Evolutionary conservation across 1,140 invertebrate genomes (phyloP), one percentile per base, ranked within the genome.

Genomic region (Brachionus rotundiformis): DNA sequence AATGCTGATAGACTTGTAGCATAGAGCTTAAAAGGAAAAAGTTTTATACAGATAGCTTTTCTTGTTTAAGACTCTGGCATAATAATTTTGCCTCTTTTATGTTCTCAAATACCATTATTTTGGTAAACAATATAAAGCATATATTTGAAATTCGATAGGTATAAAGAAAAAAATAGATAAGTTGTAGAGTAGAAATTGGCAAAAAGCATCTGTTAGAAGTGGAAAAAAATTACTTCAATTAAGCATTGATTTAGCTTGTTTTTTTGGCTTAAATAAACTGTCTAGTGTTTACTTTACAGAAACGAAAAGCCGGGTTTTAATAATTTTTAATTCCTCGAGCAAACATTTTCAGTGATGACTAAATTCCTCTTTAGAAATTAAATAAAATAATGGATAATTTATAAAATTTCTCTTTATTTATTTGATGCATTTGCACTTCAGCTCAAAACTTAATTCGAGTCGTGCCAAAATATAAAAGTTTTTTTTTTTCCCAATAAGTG

Each of bases 331-430:
- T 63, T 63, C 25, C 25, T 63, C 25, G 3, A 63, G 61, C 25
- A 68, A 68, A 68, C 63, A 68, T 68, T 68, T 33, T 33, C 16
- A 63, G 25, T 63, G n/a, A 63, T 63, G 25, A 31, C 25, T 63
- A 27, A 63, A 33, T 63, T 63, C 29, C 61, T 29, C 6, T 63
- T 29, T 29, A 63, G 61, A 63, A 63, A 63, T 63, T 13, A 33
- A 31, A 63, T 31, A n/a, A 23, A 63, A 63, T 29, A 29, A 63
- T 63, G 61, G 25, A 29, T 27, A 63, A 63, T 27, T 29, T 29
- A 13, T 63, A 63, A 29, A 6, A 31, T 63, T n/a, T 31, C 23
- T 29, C 61, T 27, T 29, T 27, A n/a, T 33, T 11, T 29, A n/a
- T 13, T 63, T 13, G 25, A 63, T 29, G 25, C 19, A n/a, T 63